Conservation (phyloP, 2,113 vertebrate genomes). For the Cisticola juncidis region DNA sequence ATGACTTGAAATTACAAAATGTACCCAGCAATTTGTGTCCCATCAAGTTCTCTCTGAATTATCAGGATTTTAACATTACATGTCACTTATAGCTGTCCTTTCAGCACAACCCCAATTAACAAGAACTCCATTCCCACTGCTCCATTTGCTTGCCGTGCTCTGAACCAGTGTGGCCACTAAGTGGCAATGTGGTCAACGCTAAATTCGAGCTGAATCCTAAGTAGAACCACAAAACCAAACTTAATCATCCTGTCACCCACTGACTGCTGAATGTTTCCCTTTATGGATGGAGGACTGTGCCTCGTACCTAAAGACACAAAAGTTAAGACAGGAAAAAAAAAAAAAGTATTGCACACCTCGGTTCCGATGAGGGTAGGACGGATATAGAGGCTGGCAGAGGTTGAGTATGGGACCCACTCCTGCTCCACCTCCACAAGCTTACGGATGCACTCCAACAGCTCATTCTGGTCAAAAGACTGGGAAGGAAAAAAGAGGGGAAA, state of each 20-base stretch:
- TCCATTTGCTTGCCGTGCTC: background rate
- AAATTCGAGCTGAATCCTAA: background rate
- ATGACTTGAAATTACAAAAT: background rate
- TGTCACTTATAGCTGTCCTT: background rate
- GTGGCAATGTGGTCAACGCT: slow-evolving; percentile 19
- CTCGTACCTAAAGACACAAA: background rate
- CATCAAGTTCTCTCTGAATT: rapidly evolving
- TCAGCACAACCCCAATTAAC: background rate
- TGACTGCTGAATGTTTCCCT: background rate
- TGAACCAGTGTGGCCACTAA: slow-evolving; percentile 2
- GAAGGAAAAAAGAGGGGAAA: background rate
- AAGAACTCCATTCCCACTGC: rapidly evolving
- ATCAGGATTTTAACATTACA: background rate
- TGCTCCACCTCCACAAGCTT: slow-evolving; percentile 86
- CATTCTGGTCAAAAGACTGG: slow-evolving; percentile 83
- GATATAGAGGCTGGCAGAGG: slow-evolving; percentile 83
- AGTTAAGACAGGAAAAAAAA: background rate
- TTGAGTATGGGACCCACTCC: slow-evolving; percentile 86
- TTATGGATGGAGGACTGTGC: background rate
- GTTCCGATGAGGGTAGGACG: slow-evolving; percentile 87
- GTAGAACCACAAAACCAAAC: background rate
- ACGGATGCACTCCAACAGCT: slow-evolving; percentile 86
- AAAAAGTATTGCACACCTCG: slow-evolving; percentile 71
- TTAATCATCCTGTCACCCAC: background rate
- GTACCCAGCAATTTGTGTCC: background rate